These are phyloP conservation scores for human DNA, from an alignment of 2,113 vertebrate genomes.

Conservation along the genomic window DNA sequence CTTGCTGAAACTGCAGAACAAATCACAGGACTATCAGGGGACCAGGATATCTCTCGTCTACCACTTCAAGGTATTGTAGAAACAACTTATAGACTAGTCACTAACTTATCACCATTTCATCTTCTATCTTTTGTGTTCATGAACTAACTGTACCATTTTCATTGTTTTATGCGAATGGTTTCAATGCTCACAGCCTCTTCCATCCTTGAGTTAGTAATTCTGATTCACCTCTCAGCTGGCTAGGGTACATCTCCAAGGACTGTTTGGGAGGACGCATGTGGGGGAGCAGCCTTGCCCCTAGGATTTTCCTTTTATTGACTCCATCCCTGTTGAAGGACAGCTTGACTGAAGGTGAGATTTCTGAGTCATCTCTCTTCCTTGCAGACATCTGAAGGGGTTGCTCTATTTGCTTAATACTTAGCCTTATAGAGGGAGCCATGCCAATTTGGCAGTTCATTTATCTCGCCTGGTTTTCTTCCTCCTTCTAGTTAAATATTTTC, in stretches of 20 bases:
- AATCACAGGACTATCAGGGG: accelerated
- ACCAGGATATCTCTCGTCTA: accelerated
- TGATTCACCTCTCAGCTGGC: accelerated
- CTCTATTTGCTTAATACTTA: no score
- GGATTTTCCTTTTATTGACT: not conserved
- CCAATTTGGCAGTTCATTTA: accelerated
- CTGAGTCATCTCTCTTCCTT: not conserved
- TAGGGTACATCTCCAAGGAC: not conserved
- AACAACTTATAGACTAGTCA: accelerated
- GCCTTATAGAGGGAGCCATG: accelerated
- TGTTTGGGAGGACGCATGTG: accelerated
- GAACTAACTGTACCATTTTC: accelerated
- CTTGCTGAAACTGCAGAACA: accelerated
- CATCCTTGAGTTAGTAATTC: accelerated
- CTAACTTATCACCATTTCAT: accelerated
- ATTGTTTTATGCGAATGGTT: accelerated
- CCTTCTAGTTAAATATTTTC: accelerated
- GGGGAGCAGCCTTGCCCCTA: not conserved
- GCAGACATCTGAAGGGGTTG: accelerated
- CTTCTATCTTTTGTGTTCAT: accelerated
- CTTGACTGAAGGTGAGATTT: not conserved
- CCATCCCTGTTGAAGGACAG: no score
- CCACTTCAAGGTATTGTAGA: accelerated
- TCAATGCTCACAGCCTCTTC: accelerated
- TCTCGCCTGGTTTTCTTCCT: not conserved